phyloP scores from a whole-genome alignment of 2,888 invertebrate genomes.

The Thera britannica region DNA sequence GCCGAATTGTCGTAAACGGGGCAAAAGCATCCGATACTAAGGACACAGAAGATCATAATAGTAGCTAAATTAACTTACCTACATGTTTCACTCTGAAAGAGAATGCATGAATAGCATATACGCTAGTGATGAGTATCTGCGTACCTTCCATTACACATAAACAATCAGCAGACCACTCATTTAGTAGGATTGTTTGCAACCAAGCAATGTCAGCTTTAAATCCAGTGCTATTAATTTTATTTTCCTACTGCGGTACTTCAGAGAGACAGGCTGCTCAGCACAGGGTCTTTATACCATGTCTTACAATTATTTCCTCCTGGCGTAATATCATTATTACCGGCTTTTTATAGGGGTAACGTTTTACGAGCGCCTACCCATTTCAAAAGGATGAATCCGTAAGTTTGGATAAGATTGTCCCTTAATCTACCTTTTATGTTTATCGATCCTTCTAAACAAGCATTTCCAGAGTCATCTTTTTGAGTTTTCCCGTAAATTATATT shows the following conservation, averaged over 20 bases:
- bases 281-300: slow-evolving; percentile 55
- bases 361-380: slow-evolving; percentile 53
- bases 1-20: slow-evolving; percentile 58
- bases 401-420: slow-evolving; percentile 44
- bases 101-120: neutral
- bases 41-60: slow-evolving; percentile 25
- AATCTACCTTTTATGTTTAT: slow-evolving; percentile 43
- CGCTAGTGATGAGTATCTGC: neutral
- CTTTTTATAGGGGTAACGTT: slow-evolving; percentile 66
- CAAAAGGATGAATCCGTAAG: slow-evolving; percentile 44
- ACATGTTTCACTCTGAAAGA: slow-evolving; percentile 5
- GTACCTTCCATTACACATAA: neutral
- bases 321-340: slow-evolving; percentile 66
- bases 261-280: slow-evolving; percentile 19
- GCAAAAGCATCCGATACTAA: slow-evolving; percentile 45
- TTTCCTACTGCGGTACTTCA: slow-evolving; percentile 2
- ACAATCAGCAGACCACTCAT: neutral
- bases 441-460: slow-evolving; percentile 37
- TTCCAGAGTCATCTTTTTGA: neutral
- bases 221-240: slow-evolving; percentile 1
- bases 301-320: slow-evolving; percentile 66
- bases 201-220: neutral
- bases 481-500: slow-evolving; percentile 3
- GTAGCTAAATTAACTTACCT: neutral
- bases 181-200: neutral